A percentile compares a stretch with the other conserved stretches of the same genome.
Evolutionary conservation across 2,888 invertebrate species (phyloP).

Genomic region (Philhelius pedissequus): DNA sequence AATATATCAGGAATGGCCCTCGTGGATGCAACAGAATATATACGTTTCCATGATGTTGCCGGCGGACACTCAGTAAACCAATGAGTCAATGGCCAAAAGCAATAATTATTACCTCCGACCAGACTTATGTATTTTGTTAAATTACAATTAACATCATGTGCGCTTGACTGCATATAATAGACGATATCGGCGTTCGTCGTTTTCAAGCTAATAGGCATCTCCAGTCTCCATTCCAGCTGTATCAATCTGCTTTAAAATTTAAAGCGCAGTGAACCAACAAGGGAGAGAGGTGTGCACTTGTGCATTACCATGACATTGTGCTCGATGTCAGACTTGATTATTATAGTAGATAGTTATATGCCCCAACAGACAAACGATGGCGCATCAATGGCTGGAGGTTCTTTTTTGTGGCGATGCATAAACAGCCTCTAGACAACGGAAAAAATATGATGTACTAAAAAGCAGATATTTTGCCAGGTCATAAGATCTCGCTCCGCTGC

Average conservation of each 20-base stretch:
- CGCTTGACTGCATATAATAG: conserved; percentile 38
- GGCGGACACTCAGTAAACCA: conserved; percentile 4
- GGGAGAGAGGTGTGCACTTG: not conserved
- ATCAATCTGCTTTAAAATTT: not conserved
- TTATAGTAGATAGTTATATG: not conserved
- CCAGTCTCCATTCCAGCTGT: conserved; percentile 3
- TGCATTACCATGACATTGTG: conserved; percentile 46
- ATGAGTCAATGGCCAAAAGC: conserved; percentile 48
- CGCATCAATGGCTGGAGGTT: conserved; percentile 7
- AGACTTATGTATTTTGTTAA: conserved; percentile 52
- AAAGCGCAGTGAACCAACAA: not conserved
- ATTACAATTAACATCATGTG: conserved; percentile 60
- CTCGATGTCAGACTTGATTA: conserved; percentile 61
- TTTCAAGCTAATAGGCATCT: conserved; percentile 22
- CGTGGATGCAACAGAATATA: not conserved
- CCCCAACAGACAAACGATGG: conserved; percentile 30
- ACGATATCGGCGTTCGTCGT: not conserved
- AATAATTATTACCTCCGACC: conserved; percentile 38
- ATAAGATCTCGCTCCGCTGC: not conserved
- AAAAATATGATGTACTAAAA: conserved; percentile 11
- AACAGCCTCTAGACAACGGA: conserved; percentile 1
- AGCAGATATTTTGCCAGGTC: conserved; percentile 14
- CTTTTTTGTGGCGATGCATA: not conserved
- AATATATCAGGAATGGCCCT: conserved; percentile 39
- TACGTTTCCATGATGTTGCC: not conserved